Percentiles rank a stretch among this genome's conserved stretches.
Conservation (phyloP, 2,888 invertebrate species). For the Dolichomitus sp. region DNA sequence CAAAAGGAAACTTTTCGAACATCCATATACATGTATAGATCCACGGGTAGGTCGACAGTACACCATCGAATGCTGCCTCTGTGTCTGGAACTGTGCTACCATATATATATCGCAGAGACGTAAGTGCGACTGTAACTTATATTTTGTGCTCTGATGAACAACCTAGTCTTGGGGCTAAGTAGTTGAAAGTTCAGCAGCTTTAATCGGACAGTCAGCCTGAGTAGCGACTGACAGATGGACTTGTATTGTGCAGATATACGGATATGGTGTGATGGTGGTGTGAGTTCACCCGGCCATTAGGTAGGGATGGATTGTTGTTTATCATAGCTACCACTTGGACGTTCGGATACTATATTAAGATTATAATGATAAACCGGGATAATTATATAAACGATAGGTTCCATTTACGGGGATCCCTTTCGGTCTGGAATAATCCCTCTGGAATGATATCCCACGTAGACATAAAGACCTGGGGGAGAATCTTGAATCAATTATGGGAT, state of each 20-base stretch:
- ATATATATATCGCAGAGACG: neutral
- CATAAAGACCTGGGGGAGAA: no score
- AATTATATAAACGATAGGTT: no score
- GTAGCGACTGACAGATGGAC: neutral
- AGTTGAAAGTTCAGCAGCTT: neutral
- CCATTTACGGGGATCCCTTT: no score
- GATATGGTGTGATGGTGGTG: neutral
- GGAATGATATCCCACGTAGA: no score
- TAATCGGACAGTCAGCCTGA: neutral
- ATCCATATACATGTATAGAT: neutral
- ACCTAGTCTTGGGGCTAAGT: neutral
- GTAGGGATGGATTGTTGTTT: neutral
- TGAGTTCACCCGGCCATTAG: neutral
- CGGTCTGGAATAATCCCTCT: no score
- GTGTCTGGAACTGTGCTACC: neutral
- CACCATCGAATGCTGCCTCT: neutral
- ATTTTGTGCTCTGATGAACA: constrained; percentile 27
- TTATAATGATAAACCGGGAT: no score
- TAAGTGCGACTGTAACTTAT: constrained; percentile 33
- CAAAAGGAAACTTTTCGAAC: constrained; percentile 29
- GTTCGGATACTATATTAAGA: no score
- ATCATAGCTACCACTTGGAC: neutral
- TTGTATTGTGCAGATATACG: neutral
- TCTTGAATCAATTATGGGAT: no score
- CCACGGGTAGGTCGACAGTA: neutral